These are phyloP conservation scores for Trilocha varians DNA, from an alignment of 2,888 invertebrate genomes.

Conservation along the genomic window DNA sequence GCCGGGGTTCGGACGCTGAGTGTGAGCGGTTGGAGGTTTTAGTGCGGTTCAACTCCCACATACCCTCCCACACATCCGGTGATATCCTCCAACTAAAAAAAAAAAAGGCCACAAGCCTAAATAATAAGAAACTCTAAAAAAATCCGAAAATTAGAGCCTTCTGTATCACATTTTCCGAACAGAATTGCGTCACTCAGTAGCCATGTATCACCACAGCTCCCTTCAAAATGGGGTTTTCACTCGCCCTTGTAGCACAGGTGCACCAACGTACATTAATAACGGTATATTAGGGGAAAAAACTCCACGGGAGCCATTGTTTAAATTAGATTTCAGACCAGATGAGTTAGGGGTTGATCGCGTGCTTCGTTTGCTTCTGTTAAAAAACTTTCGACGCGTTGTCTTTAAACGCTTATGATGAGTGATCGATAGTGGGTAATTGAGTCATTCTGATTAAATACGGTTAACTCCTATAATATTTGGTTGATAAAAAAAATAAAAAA, in stretches of 20 bases:
- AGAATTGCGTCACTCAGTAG: constrained; percentile 27
- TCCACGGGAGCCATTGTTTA: background rate
- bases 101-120: too few relatives aligned
- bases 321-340: background rate
- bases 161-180: background rate
- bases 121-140: too few relatives aligned
- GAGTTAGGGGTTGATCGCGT: background rate
- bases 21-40: too few relatives aligned
- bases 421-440: too few relatives aligned
- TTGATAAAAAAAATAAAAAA: too few relatives aligned
- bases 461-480: too few relatives aligned
- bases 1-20: too few relatives aligned
- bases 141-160: background rate
- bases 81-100: too few relatives aligned
- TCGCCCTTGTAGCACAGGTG: constrained; percentile 34
- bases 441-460: too few relatives aligned
- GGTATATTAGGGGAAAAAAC: constrained; percentile 6
- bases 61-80: too few relatives aligned
- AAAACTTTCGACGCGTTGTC: background rate
- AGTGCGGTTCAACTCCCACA: too few relatives aligned
- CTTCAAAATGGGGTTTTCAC: constrained; percentile 32
- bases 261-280: constrained; percentile 24
- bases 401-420: too few relatives aligned
- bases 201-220: constrained; percentile 55
- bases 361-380: background rate